Base-by-base conservation (phyloP, 2,888 invertebrate genomes). In the Rhogogaster chlorosoma region DNA sequence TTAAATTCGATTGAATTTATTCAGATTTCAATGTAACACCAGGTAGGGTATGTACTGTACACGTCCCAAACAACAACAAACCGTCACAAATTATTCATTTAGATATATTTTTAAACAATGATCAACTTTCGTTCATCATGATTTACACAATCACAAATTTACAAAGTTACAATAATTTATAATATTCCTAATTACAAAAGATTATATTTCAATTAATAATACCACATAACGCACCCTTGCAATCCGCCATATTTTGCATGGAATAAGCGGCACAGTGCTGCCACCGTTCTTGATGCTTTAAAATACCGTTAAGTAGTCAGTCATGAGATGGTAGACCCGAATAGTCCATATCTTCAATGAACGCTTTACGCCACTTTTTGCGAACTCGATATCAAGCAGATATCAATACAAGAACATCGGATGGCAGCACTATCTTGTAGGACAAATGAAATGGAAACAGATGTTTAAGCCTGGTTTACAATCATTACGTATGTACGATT, bases 161-260 rank as follows among this genome's bases (percentile, higher is more conserved):
- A n/a, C 10, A 38, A 61, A 6, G 10, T 7, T 61, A 12, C 1
- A 15, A 61, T 9, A 22, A 61, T 36, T 80, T 61, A 15, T 9
- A 22, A 61, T 61, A 15, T 7, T 38, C 0, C 15, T n/a, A 49
- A 18, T 49, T n/a, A 61, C 15, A 15, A 15, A 15, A 61, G 38
- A 38, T 12, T 32, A 61, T 83, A 45, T 88, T 85, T 85, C 83
- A 86, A 85, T 77, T 82, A 87, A 87, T 86, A 87, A 87, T 87
- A 89, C 86, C 87, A 90, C 88, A 88, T 89, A 91, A 92, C 92
- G 91, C 90, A 92, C 92, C 92, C 90, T 92, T 91, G 88, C 91
- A 90, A 85, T 92, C 92, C 91, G 92, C 92, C 92, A 92, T 92
- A 87, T 89, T 89, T 85, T 90, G 84, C 86, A 84, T 86, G 84